A percentile compares a stretch with the other conserved stretches of the same genome.
These are phyloP conservation scores for Machimus atricapillus DNA, from an alignment of 2,888 invertebrate species.

Conservation along the genomic window DNA sequence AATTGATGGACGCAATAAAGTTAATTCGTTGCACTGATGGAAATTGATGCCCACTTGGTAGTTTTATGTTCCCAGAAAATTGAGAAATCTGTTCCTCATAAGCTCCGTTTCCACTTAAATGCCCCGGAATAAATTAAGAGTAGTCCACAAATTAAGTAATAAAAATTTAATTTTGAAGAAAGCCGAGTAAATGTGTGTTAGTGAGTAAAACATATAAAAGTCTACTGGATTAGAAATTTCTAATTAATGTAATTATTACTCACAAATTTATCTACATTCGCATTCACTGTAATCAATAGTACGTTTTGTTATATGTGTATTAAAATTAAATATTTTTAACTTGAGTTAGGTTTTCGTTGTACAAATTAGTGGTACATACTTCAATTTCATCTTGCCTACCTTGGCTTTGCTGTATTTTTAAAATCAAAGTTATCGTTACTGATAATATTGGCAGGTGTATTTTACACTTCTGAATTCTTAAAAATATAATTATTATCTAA, in stretches of 20 bases:
- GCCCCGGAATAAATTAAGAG: neutral
- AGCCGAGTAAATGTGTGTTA: neutral
- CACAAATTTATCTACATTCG: neutral
- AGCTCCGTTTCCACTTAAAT: neutral
- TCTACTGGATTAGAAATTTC: neutral
- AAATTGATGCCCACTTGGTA: neutral
- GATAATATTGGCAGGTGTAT: no score
- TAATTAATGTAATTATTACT: neutral
- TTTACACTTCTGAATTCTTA: no score
- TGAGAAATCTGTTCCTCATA: neutral
- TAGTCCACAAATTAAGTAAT: neutral
- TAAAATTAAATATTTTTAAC: no score
- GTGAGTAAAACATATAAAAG: no score
- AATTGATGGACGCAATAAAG: neutral
- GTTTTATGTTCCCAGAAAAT: neutral
- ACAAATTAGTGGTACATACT: no score
- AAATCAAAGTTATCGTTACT: no score
- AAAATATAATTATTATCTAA: no score
- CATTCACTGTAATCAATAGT: no score
- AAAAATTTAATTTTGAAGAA: neutral
- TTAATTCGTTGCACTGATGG: neutral
- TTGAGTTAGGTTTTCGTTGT: no score
- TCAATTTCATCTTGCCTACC: no score
- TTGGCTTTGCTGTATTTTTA: no score
- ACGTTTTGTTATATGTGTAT: no score